Base-by-base conservation (phyloP, 2,113 vertebrate species). In the Abramis brama region DNA sequence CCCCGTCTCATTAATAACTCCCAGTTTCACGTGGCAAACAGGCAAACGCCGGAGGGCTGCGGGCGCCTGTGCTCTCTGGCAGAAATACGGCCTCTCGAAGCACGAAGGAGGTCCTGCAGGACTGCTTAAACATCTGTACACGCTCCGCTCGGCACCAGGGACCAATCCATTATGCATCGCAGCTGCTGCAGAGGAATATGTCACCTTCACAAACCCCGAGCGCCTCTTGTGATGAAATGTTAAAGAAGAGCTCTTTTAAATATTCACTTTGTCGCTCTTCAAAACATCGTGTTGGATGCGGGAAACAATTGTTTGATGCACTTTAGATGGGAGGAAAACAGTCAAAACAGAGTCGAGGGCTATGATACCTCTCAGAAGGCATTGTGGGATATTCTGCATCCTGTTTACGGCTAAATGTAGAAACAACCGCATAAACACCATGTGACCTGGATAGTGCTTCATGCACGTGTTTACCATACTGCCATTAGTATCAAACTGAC, bases 101-200 rank as follows among this genome's bases (percentile, higher is more conserved):
- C 27, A 5, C 30, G n/a, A 9, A 30, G 33, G n/a, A 23, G 15
- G 70, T 82, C 86, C 71, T 27, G 2, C 36, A 36, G 71, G 75
- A 83, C 50, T 45, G 77, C 45, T 79, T 83, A 64, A 79, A 86
- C 39, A 43, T 82, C 33, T 77, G 76, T 45, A 80, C 27, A 13
- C 25, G 5, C 74, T 52, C 57, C 47, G 4, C 55, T 62, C 8
- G 11, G 62, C 66, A 75, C 70, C 75, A 19, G 15, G 52, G 55
- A 33, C 82, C 4, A 7, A 81, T 87, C 62, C 11, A 76, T 81
- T 85, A 85, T 85, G 71, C 83, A 87, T 70, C n/a, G 66, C 47
- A 59, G 59, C 33, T 62, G 78, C 36, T 55, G 62, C 33, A 19
- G 62, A 36, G 71, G 9, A 68, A 70, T 12, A 70, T 81, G 70